Base-by-base conservation (phyloP, 2,888 invertebrate species). In the Caenorhabditis afra region DNA sequence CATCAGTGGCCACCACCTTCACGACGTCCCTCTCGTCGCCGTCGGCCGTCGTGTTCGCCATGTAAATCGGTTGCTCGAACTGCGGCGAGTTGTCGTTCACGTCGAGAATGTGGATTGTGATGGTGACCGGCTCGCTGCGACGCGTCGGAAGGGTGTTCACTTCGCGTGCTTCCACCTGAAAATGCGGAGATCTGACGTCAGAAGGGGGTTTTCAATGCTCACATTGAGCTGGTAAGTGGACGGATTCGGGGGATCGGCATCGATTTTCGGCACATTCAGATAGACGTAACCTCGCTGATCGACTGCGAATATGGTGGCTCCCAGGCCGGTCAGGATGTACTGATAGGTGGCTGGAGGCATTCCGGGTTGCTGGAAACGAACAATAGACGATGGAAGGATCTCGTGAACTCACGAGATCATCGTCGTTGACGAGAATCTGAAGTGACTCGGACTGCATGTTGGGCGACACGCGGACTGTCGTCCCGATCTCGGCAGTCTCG, bases 291-390 rank as follows among this genome's bases (percentile, higher is more conserved):
- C 90, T 12, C 87, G 79, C 53, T 90, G 90, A 66, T 90, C 89
- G 10, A 90, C 89, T 0, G 89, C 90, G 59, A 90, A 90, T 8
- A 90, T 87, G 14, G 88, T 87, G 2, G 90, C 89, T 0, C 90
- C 90, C 45, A 83, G 78, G 14, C 90, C 90, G 23, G 87, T 89
- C 8, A 90, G 77, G 20, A 90, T 84, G 81, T 90, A 90, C 76
- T 90, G 90, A 65, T 90, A 90, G 7, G 89, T 89, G 18, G 90
- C 90, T 35, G 90, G 88, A 7, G 89, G 86, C 88, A 89, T 90
- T 35, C 90, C 90, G n/a, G 90, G 88, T 77, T 88, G 83, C 90
- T 90, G 73, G 62, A 89, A 81, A 50, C 7, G 20, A n/a, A n/a
- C n/a, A n/a, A n/a, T n/a, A n/a, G n/a, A n/a, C n/a, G n/a, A 5